A percentile compares a stretch with the other conserved stretches of the same genome.
These are phyloP conservation scores for Crotalus horridus DNA, from an alignment of 2,113 vertebrate species.

Conservation along the genomic window DNA sequence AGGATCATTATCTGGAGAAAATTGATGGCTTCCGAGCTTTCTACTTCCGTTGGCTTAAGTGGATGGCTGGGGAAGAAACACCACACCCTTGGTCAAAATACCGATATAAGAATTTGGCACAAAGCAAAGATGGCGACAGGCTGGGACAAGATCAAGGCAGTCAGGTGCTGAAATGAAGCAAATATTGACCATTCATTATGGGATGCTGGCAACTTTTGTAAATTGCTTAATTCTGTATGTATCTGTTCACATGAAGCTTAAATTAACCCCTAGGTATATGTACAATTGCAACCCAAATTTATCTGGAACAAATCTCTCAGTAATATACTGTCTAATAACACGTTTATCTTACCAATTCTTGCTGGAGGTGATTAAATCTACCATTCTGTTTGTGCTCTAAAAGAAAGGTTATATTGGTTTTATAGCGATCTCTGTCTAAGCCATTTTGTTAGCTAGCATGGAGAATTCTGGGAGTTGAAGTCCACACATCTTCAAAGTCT, in stretches of 20 bases:
- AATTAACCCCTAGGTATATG: background rate
- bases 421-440: background rate
- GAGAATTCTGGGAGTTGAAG: background rate
- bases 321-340: background rate
- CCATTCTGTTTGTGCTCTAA: background rate
- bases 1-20: slow-evolving; percentile 87
- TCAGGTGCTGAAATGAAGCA: background rate
- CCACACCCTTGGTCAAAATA: slow-evolving; percentile 81
- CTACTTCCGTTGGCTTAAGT: slow-evolving; percentile 86
- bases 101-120: slow-evolving; percentile 5
- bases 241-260: background rate
- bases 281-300: background rate
- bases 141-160: background rate
- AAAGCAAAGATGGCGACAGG: fast-evolving
- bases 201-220: background rate
- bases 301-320: background rate
- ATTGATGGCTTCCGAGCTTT: slow-evolving; percentile 92
- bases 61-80: slow-evolving; percentile 78
- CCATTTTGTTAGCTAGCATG: background rate
- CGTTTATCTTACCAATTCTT: background rate
- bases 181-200: background rate
- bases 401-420: background rate
- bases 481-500: background rate
- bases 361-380: background rate
- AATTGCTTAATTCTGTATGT: background rate